Evolutionary conservation across 2,888 invertebrate species (phyloP).

Genomic region (Ormyrus nitidulus): DNA sequence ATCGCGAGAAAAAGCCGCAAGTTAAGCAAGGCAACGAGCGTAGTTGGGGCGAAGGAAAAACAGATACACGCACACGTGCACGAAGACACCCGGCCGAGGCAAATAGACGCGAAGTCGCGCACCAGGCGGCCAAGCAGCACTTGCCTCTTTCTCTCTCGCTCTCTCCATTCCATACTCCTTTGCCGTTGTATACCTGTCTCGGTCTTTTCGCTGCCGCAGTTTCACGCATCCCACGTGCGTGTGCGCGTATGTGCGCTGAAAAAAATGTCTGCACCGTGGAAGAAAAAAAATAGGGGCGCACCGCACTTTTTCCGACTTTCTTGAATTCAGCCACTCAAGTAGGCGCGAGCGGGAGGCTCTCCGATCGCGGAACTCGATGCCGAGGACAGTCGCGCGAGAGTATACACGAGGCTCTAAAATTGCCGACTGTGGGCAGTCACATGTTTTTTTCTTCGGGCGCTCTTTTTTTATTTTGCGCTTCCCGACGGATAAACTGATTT

Average conservation of each 20-base stretch:
- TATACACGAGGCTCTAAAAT: conserved; percentile 8
- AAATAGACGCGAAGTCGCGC: conserved; percentile 41
- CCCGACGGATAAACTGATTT: too few relatives aligned
- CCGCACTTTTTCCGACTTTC: too few relatives aligned
- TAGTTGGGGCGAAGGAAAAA: conserved; percentile 12
- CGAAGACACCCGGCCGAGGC: not conserved
- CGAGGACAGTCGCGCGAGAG: too few relatives aligned
- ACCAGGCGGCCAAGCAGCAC: conserved; percentile 37
- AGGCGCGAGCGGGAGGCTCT: too few relatives aligned
- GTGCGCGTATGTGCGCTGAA: not conserved
- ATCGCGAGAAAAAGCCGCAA: too few relatives aligned
- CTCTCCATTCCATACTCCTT: not conserved
- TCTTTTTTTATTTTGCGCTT: conserved; percentile 18
- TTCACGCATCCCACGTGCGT: not conserved
- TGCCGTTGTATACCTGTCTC: conserved; percentile 10
- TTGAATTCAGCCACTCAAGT: too few relatives aligned
- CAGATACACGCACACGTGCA: not conserved
- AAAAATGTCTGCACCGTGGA: not conserved
- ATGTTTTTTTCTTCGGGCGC: conserved; percentile 5
- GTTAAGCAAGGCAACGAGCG: not conserved
- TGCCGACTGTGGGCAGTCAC: conserved; percentile 23
- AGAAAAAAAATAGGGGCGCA: not conserved
- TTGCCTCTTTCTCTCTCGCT: not conserved
- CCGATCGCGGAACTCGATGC: too few relatives aligned
- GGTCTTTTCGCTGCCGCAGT: conserved; percentile 12